These are phyloP conservation scores for Thumatha senex DNA, from an alignment of 2,888 invertebrate genomes.

Conservation along the genomic window DNA sequence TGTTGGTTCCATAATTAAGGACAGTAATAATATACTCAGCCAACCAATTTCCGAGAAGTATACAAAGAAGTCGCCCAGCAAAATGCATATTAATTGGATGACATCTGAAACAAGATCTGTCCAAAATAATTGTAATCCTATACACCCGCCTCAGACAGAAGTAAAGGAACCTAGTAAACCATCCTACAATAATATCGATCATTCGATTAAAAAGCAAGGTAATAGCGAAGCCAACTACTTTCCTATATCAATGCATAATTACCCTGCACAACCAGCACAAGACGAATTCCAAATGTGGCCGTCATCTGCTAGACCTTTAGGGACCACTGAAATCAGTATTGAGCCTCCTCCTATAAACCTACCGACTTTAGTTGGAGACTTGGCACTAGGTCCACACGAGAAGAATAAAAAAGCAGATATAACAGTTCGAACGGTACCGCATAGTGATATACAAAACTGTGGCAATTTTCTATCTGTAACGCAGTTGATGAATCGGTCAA, in stretches of 20 bases:
- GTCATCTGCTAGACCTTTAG: constrained; percentile 66
- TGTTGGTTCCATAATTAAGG: constrained; percentile 51
- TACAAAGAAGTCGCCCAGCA: constrained; percentile 72
- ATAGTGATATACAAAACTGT: constrained; percentile 68
- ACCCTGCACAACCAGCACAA: constrained; percentile 60
- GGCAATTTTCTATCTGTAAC: constrained; percentile 76
- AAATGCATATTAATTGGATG: constrained; percentile 81
- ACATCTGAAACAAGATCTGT: constrained; percentile 74
- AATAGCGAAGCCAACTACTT: constrained; percentile 68
- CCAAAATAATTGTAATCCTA: constrained; percentile 61
- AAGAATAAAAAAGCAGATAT: constrained; percentile 67
- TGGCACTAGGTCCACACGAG: constrained; percentile 76
- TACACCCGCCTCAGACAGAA: constrained; percentile 41
- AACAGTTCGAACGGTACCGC: constrained; percentile 50
- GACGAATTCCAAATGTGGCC: constrained; percentile 78
- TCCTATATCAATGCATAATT: constrained; percentile 73
- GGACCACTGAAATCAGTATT: constrained; percentile 76
- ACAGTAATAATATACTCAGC: constrained; percentile 44
- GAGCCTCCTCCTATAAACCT: constrained; percentile 77
- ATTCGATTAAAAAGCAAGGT: constrained; percentile 60
- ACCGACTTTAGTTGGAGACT: constrained; percentile 74
- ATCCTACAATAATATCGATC: constrained; percentile 55
- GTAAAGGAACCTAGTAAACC: constrained; percentile 61
- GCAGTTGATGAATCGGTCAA: constrained; percentile 75
- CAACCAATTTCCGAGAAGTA: constrained; percentile 66